Base-by-base conservation (phyloP, 2,888 invertebrate genomes). In the Drosophila mettleri region DNA sequence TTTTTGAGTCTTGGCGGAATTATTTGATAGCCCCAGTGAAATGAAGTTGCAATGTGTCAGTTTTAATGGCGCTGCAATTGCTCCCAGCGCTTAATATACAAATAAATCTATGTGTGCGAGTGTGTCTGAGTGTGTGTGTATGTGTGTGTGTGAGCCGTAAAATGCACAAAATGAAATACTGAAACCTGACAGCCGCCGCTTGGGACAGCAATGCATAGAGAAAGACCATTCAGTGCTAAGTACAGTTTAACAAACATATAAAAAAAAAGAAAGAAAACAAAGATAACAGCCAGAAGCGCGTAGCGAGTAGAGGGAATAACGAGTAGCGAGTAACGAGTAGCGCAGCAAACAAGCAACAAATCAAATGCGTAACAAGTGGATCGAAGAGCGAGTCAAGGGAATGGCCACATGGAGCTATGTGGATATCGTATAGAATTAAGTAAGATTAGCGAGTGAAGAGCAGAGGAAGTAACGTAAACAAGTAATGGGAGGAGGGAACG, bases 41-140 rank as follows among this genome's bases (percentile, higher is more conserved):
- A 77, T 80, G 78, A 78, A 80, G 80, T 78, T 80, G 86, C 86
- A 82, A 82, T 82, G 84, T 82, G 86, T 86, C 86, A 86, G 86
- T 82, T 82, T 82, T 82, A 82, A 82, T 82, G 86, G 82, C 69
- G 67, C 70, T 82, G 82, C 86, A 80, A 82, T 80, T 83, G 86
- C 86, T 83, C 64, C 78, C 59, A 66, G 80, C 83, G 64, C 73
- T 80, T 69, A 75, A 78, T 80, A 69, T 64, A 60, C 62, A 55
- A 53, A 55, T 64, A 16, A 57, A 22, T 65, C 8, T 55, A n/a
- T n/a, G 34, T 20, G 16, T 45, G 29, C 43, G 18, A 27, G 16
- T 20, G 27, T 36, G n/a, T 52, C 29, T 43, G 9, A 5, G 18
- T 36, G 39, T 18, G 46, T 14, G 41, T 36, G 39, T 18, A 39